Conservation (phyloP, 2,113 vertebrate species). For the Tinamus guttatus region DNA sequence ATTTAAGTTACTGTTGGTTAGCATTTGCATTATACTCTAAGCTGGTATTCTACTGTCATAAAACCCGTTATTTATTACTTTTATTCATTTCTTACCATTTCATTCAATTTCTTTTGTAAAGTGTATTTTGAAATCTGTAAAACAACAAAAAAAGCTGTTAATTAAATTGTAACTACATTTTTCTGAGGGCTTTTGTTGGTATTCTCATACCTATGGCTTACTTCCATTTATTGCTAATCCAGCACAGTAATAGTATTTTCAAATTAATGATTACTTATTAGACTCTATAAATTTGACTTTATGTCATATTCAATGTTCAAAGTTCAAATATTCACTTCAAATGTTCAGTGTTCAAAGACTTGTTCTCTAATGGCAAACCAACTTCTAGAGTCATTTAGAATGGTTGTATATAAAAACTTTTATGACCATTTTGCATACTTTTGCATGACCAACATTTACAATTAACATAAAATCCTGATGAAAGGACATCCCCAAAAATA, state of each 20-base stretch:
- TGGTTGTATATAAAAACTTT: not conserved
- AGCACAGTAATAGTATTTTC: not conserved
- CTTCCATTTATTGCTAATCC: not conserved
- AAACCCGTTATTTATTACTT: not conserved
- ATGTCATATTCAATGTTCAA: not conserved
- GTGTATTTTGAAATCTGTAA: constrained; percentile 93
- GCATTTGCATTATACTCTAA: not conserved
- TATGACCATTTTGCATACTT: not conserved
- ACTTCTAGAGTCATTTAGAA: not conserved
- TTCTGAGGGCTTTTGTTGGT: not conserved
- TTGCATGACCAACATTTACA: not conserved
- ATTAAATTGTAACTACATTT: not conserved
- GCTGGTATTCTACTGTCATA: not conserved
- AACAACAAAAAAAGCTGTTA: constrained; percentile 58
- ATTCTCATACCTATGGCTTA: not conserved
- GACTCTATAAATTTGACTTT: not conserved
- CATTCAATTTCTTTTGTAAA: constrained; percentile 92
- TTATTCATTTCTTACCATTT: constrained; percentile 87
- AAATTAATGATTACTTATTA: not conserved
- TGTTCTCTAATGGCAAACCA: too few species aligned
- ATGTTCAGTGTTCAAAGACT: too few species aligned
- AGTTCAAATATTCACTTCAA: too few species aligned
- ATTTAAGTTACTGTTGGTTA: not conserved
- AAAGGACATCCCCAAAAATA: not conserved
- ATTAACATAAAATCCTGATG: not conserved